These are phyloP conservation scores for Karalla daura DNA, from an alignment of 2,797 vertebrate species.

Conservation along the genomic window DNA sequence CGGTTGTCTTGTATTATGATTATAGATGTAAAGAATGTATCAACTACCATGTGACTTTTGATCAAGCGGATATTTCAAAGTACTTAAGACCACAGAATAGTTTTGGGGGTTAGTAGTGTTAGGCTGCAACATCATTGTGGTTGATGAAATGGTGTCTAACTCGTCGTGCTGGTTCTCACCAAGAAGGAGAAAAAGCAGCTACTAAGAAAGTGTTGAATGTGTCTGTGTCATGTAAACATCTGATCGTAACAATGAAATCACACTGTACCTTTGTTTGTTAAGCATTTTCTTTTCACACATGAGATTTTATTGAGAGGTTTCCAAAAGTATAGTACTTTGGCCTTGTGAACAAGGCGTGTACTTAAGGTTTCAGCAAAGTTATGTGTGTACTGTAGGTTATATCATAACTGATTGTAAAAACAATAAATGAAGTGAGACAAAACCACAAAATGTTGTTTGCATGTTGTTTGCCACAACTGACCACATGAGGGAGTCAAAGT, in stretches of 20 bases:
- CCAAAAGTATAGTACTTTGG: neutral
- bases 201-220: neutral
- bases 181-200: neutral
- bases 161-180: slow-evolving; percentile 28
- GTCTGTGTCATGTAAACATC: neutral
- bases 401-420: slow-evolving; percentile 13
- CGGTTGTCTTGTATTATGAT: neutral
- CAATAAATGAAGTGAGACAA: slow-evolving; percentile 45
- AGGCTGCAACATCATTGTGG: neutral
- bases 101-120: slow-evolving; percentile 3
- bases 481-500: slow-evolving; percentile 44
- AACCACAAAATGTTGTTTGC: accelerated
- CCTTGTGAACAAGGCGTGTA: neutral
- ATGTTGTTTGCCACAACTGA: neutral
- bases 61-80: too few relatives aligned
- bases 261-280: neutral
- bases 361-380: neutral
- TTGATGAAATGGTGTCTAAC: slow-evolving; percentile 34
- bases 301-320: neutral
- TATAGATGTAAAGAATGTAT: neutral
- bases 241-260: neutral
- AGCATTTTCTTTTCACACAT: neutral
- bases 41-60: too few relatives aligned
- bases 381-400: neutral
- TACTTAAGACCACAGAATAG: neutral